A percentile compares a stretch with the other conserved stretches of the same genome.
Evolutionary conservation across 2,797 vertebrate species (phyloP).

Genomic region (Liasis olivaceus): DNA sequence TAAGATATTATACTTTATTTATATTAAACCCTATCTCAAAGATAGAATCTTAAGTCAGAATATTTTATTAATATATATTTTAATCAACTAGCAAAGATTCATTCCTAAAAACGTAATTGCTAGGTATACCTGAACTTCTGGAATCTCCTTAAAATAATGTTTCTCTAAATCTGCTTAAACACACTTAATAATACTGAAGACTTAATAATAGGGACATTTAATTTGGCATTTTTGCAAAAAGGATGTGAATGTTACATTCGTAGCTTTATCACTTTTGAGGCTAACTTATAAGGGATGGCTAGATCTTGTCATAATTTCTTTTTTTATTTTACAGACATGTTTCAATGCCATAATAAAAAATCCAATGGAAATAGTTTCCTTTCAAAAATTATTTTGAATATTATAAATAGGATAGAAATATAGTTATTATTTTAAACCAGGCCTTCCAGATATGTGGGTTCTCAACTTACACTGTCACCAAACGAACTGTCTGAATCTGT

Average conservation of each 20-base stretch:
- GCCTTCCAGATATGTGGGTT: neutral
- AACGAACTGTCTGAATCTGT: neutral
- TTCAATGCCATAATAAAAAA: neutral
- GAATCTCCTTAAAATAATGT: slow-evolving; percentile 10
- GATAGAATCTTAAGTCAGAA: neutral
- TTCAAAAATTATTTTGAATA: neutral
- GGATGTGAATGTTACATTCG: neutral
- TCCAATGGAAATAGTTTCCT: neutral
- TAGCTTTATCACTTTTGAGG: neutral
- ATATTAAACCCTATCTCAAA: neutral
- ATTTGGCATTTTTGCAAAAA: slow-evolving; percentile 1
- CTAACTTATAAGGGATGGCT: neutral
- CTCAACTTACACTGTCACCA: neutral
- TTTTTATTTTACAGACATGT: neutral
- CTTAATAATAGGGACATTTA: neutral
- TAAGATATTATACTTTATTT: neutral
- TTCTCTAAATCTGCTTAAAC: neutral
- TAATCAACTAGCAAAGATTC: neutral
- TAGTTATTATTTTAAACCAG: neutral
- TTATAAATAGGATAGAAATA: neutral
- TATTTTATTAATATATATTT: neutral
- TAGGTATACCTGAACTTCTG: neutral
- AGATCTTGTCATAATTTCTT: neutral
- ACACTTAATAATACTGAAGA: neutral
- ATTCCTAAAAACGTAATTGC: neutral